Evolutionary conservation across 2,888 invertebrate genomes (phyloP).

Genomic region (Odontocerum albicorne): DNA sequence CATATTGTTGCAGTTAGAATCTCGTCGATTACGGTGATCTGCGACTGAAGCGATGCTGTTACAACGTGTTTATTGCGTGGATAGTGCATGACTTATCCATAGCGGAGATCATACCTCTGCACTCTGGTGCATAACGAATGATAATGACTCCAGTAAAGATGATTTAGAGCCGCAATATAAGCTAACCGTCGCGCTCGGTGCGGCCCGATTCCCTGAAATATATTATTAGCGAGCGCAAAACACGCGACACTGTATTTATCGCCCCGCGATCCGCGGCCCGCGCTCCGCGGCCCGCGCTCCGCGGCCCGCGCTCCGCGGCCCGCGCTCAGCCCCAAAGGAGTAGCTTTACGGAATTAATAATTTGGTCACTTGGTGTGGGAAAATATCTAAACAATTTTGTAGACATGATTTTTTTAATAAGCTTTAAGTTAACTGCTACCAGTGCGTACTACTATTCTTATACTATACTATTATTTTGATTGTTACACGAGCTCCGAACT

Average conservation of each 20-base stretch:
- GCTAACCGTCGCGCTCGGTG: conserved; percentile 28
- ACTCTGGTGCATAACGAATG: conserved; percentile 36
- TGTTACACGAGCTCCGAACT: too few species aligned
- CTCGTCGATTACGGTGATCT: too few species aligned
- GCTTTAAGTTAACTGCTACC: too few species aligned
- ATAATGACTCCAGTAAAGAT: conserved; percentile 52
- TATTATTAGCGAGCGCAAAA: conserved; percentile 33
- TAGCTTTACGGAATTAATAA: conserved; percentile 20
- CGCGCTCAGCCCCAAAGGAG: conserved; percentile 10
- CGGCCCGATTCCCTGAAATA: conserved; percentile 31
- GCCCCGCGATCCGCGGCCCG: conserved; percentile 2
- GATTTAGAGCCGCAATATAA: conserved; percentile 49
- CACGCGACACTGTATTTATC: conserved; percentile 35
- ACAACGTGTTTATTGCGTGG: conserved; percentile 23
- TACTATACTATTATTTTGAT: too few species aligned
- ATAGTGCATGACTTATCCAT: conserved; percentile 23
- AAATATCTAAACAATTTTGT: too few species aligned
- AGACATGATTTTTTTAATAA: too few species aligned
- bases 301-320: conserved; percentile 4
- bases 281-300: conserved; percentile 3
- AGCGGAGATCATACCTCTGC: conserved; percentile 22
- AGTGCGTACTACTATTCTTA: too few species aligned
- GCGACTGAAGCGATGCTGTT: conserved; percentile 1
- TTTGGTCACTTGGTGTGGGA: too few species aligned
- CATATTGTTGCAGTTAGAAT: too few species aligned